Conservation (phyloP, 2,888 invertebrate genomes). For the Hoplodrina blanda region DNA sequence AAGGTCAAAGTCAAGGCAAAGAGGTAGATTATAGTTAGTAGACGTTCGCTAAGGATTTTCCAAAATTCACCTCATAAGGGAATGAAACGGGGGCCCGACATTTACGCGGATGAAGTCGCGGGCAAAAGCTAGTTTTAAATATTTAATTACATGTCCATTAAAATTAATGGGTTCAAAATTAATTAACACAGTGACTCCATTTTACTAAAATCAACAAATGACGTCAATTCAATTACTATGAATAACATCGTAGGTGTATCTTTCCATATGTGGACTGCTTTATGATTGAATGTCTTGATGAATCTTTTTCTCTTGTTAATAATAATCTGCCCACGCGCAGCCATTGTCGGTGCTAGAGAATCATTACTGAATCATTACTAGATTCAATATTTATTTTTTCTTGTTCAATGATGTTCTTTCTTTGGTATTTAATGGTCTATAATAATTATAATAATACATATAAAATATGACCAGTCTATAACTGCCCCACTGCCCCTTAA, state of each 20-base stretch:
- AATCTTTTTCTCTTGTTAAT: constrained; percentile 16
- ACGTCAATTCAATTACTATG: constrained; percentile 40
- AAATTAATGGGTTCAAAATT: constrained; percentile 33
- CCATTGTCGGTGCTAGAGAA: neutral
- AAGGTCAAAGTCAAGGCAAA: too few species aligned
- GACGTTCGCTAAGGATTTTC: too few species aligned
- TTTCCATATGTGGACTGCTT: constrained; percentile 13
- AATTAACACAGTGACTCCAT: constrained; percentile 23
- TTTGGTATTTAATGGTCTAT: too few species aligned
- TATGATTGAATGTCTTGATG: constrained; percentile 24
- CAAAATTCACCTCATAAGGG: too few species aligned
- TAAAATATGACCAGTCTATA: too few species aligned
- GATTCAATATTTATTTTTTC: too few species aligned
- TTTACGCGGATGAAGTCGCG: too few species aligned
- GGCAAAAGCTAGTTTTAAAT: neutral
- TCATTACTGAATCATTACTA: neutral
- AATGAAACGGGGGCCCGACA: too few species aligned
- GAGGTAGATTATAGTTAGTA: too few species aligned
- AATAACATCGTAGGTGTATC: constrained; percentile 34
- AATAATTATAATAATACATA: too few species aligned
- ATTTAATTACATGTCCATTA: constrained; percentile 5
- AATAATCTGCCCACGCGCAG: constrained; percentile 17
- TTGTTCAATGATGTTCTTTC: too few species aligned
- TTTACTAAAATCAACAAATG: constrained; percentile 22
- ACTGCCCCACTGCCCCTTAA: too few species aligned